These are phyloP conservation scores for Dasypolia templi DNA, from an alignment of 2,888 invertebrate species.

Conservation along the genomic window DNA sequence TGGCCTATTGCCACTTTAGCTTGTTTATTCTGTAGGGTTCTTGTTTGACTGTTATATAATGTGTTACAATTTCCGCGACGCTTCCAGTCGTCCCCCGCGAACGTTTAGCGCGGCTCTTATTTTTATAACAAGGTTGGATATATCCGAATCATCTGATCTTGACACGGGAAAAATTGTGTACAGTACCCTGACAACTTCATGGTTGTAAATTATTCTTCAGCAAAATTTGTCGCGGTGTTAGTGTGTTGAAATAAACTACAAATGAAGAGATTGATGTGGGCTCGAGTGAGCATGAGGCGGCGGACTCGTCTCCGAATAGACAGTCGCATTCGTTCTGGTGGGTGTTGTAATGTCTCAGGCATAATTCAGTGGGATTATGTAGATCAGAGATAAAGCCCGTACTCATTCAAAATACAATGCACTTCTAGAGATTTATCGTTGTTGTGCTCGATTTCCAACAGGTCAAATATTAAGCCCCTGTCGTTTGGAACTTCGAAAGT, in stretches of 20 bases:
- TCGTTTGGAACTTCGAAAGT: neutral
- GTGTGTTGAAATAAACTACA: conserved; percentile 27
- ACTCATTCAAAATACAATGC: neutral
- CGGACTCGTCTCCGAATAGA: conserved; percentile 38
- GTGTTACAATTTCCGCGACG: conserved; percentile 68
- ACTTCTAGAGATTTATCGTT: neutral
- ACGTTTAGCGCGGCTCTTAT: conserved; percentile 71
- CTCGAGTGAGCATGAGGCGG: conserved; percentile 23
- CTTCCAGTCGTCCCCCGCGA: conserved; percentile 70
- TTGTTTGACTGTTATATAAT: conserved; percentile 26
- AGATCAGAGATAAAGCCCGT: neutral
- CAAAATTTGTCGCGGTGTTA: conserved; percentile 10
- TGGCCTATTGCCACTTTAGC: neutral
- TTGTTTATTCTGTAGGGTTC: conserved; percentile 3
- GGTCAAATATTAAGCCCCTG: neutral
- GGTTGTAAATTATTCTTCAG: conserved; percentile 22
- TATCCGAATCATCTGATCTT: conserved; percentile 67
- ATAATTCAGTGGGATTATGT: conserved; percentile 40
- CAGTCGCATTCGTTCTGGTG: conserved; percentile 45
- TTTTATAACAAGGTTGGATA: conserved; percentile 76
- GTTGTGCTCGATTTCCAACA: neutral
- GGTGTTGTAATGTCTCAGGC: conserved; percentile 30
- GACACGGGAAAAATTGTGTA: conserved; percentile 59
- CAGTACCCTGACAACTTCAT: conserved; percentile 34
- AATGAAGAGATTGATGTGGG: conserved; percentile 38